A percentile compares a stretch with the other conserved stretches of the same genome.
Evolutionary conservation across 2,797 vertebrate species (phyloP).

Genomic region (Stomatorhinus walkeri): DNA sequence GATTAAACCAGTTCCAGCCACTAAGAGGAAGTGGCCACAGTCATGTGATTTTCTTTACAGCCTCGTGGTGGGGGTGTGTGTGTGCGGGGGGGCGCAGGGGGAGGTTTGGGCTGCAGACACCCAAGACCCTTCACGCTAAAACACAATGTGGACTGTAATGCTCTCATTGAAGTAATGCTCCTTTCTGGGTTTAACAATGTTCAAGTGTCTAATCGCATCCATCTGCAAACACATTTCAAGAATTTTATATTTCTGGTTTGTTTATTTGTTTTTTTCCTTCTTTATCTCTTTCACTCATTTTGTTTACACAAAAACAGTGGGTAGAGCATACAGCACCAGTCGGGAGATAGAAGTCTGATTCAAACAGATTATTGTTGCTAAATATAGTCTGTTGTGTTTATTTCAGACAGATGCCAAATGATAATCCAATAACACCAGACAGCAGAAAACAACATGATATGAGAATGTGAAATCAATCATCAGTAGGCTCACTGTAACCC

Average conservation of each 20-base stretch:
- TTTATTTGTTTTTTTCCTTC: background rate
- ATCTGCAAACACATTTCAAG: background rate
- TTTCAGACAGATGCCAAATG: background rate
- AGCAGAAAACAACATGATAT: background rate
- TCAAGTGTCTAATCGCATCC: background rate
- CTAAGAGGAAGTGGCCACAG: background rate
- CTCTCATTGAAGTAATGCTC: background rate
- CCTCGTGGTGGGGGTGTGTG: too few species aligned
- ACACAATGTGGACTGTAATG: background rate
- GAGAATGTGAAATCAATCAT: background rate
- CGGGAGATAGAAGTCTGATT: background rate
- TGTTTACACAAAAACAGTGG: background rate
- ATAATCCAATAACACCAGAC: background rate
- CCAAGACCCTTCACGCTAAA: background rate
- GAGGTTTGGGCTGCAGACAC: background rate
- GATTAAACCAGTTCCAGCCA: slow-evolving; percentile 26
- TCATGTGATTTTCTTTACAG: background rate
- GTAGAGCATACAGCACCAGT: background rate
- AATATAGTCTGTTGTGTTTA: background rate
- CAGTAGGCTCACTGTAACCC: background rate
- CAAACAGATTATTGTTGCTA: background rate
- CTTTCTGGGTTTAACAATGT: background rate
- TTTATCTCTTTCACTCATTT: background rate
- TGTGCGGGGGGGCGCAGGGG: too few species aligned
- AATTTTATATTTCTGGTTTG: background rate